A percentile compares a stretch with the other conserved stretches of the same genome.
Evolutionary conservation across 1,140 invertebrate genomes (phyloP).

Genomic region (Brachionus manjavacas): DNA sequence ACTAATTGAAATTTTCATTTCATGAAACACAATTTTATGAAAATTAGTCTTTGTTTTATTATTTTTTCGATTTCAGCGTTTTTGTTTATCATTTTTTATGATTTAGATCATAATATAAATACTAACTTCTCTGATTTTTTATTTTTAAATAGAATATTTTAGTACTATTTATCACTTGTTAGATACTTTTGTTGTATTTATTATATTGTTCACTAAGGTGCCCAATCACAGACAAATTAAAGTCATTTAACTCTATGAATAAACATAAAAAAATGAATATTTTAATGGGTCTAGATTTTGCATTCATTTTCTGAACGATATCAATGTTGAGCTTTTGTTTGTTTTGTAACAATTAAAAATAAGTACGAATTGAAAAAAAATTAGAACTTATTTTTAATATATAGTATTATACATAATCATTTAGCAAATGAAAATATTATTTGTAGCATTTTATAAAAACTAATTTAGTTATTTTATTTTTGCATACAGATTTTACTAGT

Average conservation of each 20-base stretch:
- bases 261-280: not conserved
- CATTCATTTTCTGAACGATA: not conserved
- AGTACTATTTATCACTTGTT: not conserved
- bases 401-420: not conserved
- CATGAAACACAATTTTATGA: not conserved
- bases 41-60: not conserved
- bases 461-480: not conserved
- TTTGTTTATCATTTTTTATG: conserved; percentile 17
- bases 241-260: not conserved
- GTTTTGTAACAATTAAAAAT: not conserved
- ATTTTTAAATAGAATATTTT: conserved; percentile 7
- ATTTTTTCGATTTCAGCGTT: not conserved
- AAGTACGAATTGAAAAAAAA: not conserved
- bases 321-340: not conserved
- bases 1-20: not conserved
- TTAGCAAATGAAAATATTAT: conserved; percentile 30
- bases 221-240: not conserved
- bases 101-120: conserved; percentile 21
- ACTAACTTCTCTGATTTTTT: not conserved
- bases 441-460: conserved; percentile 20
- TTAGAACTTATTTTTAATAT: not conserved
- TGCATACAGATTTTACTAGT: conserved; percentile 13
- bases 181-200: not conserved
- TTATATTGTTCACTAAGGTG: not conserved
- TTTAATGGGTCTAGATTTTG: not conserved